These are phyloP conservation scores for Falco columbarius DNA, from an alignment of 2,797 vertebrate species.

Conservation along the genomic window DNA sequence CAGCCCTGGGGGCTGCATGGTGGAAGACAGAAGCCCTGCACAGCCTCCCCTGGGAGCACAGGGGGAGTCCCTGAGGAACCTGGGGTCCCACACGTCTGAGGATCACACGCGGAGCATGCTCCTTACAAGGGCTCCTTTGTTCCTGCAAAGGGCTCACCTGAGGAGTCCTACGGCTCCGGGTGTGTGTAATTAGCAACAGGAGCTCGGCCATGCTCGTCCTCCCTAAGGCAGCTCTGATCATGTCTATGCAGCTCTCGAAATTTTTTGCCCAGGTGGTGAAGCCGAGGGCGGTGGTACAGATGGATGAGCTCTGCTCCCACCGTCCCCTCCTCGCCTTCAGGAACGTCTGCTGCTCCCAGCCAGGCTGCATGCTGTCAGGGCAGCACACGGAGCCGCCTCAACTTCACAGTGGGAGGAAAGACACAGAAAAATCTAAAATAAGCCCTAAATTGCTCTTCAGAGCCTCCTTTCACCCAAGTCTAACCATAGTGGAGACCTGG, in stretches of 20 bases:
- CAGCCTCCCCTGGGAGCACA: accelerated
- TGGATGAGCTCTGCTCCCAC: neutral
- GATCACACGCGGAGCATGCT: neutral
- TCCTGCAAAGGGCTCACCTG: neutral
- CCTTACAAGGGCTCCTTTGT: conserved; percentile 27
- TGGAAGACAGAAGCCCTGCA: neutral
- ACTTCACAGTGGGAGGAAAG: neutral
- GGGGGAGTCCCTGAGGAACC: neutral
- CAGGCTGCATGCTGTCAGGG: no score
- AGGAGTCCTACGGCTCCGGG: neutral
- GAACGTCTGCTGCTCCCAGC: neutral
- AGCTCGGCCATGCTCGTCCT: neutral
- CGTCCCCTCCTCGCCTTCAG: neutral
- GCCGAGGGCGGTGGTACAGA: neutral
- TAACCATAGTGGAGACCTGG: neutral
- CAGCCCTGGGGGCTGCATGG: neutral
- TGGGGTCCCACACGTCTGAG: neutral
- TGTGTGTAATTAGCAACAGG: neutral
- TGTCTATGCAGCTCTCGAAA: conserved; percentile 33
- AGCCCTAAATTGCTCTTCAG: neutral
- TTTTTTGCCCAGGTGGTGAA: conserved; percentile 33
- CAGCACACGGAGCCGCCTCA: neutral
- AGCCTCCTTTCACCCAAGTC: neutral
- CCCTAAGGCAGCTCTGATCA: neutral
- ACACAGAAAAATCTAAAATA: neutral